These are phyloP conservation scores for Agelastica alni DNA, from an alignment of 2,888 invertebrate species.

Conservation along the genomic window DNA sequence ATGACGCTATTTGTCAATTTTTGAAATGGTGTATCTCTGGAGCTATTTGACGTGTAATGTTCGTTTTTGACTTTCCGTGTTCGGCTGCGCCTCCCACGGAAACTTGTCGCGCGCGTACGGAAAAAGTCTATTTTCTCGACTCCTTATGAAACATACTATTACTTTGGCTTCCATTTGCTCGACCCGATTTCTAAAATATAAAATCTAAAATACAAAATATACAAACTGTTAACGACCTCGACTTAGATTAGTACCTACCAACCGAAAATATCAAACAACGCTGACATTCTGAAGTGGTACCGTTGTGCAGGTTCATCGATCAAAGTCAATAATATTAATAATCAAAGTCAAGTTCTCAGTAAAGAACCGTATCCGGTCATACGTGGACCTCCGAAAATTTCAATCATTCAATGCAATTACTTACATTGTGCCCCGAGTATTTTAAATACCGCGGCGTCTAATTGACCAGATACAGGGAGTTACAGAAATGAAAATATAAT, in stretches of 20 bases:
- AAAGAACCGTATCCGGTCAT: conserved; percentile 34
- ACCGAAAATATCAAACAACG: conserved; percentile 26
- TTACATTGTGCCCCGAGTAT: conserved; percentile 44
- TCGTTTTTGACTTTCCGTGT: no score
- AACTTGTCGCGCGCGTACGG: no score
- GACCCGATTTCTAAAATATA: no score
- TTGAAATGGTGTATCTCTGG: no score
- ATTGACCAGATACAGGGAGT: conserved; percentile 34
- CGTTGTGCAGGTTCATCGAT: conserved; percentile 49
- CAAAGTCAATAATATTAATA: conserved; percentile 57
- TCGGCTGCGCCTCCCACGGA: no score
- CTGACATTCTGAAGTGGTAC: conserved; percentile 49
- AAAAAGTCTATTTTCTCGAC: no score
- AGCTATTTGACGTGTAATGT: no score
- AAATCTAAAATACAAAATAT: no score
- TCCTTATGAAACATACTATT: no score
- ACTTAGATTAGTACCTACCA: neutral
- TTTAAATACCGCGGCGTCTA: conserved; percentile 37
- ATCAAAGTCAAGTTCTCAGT: conserved; percentile 52
- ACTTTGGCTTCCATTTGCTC: no score
- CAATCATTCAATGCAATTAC: conserved; percentile 47
- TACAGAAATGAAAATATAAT: conserved; percentile 20
- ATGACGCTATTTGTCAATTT: no score
- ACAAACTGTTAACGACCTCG: neutral
- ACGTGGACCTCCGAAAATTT: conserved; percentile 38